phyloP scores from a whole-genome alignment of 1,140 invertebrate species.

The Drosophila chauvacae region DNA sequence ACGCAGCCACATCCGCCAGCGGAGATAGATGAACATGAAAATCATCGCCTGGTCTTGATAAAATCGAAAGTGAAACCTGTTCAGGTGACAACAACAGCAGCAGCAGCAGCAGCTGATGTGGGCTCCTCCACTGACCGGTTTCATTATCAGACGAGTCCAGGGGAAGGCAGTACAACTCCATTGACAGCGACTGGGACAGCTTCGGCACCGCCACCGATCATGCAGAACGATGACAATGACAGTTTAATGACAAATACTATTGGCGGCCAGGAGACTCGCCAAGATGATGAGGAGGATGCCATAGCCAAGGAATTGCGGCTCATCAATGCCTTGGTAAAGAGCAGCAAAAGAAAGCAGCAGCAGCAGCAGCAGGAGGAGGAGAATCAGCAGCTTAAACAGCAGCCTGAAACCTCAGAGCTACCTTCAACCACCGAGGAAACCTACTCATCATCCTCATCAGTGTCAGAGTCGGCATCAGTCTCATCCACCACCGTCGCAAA shows the following conservation, averaged over 20 bases:
- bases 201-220: slow-evolving; percentile 6
- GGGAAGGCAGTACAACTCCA: slow-evolving; percentile 22
- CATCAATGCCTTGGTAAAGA: slow-evolving; percentile 81
- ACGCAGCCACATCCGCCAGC: slow-evolving; percentile 28
- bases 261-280: slow-evolving; percentile 14
- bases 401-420: slow-evolving; percentile 24
- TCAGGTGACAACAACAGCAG: slow-evolving; percentile 62
- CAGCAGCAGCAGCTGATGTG: slow-evolving; percentile 20
- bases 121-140: slow-evolving; percentile 74
- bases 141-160: slow-evolving; percentile 64
- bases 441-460: slow-evolving; percentile 10
- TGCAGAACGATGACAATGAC: slow-evolving; percentile 54
- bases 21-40: slow-evolving; percentile 45
- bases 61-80: slow-evolving; percentile 84
- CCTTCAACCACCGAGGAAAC: slow-evolving; percentile 9
- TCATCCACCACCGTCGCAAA: slow-evolving; percentile 29
- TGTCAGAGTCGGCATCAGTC: slow-evolving; percentile 22
- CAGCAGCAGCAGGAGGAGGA: neutral
- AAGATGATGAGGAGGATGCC: slow-evolving; percentile 23
- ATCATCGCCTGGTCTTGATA: slow-evolving; percentile 63
- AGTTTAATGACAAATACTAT: slow-evolving; percentile 77
- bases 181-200: neutral
- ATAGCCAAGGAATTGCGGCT: slow-evolving; percentile 68
- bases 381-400: slow-evolving; percentile 5
- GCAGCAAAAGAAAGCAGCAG: slow-evolving; percentile 40